Conservation (phyloP, 2,888 invertebrate species). For the Branchellion lobata region DNA sequence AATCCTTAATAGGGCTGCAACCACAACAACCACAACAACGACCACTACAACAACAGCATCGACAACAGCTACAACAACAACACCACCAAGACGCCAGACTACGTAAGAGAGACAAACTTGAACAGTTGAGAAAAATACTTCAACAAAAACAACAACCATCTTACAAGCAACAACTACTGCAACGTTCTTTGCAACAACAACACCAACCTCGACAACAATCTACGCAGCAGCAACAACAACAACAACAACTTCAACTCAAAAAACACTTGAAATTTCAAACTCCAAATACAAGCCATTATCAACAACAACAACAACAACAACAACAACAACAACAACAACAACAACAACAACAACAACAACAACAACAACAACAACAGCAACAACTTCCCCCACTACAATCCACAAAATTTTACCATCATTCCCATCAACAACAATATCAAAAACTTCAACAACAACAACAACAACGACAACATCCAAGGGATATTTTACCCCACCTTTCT, state of each 20-base stretch:
- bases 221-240: neutral
- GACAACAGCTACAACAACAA: neutral
- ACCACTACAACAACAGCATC: neutral
- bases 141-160: slow-evolving; percentile 8
- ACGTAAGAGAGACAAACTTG: neutral
- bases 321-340: slow-evolving; percentile 18
- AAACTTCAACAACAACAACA: neutral
- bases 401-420: neutral
- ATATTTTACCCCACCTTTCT: neutral
- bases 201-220: neutral
- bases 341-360: slow-evolving; percentile 11
- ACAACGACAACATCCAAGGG: neutral
- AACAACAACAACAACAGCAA: slow-evolving; percentile 9
- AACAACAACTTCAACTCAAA: neutral
- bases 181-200: slow-evolving; percentile 9
- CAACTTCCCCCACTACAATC: neutral
- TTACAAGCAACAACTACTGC: neutral
- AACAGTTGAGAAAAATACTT: neutral
- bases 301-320: neutral
- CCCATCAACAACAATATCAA: slow-evolving; percentile 11
- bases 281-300: neutral
- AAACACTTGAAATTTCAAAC: neutral
- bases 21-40: neutral
- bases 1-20: neutral
- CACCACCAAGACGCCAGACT: neutral